These are phyloP conservation scores for Archips xylosteana DNA, from an alignment of 2,888 invertebrate genomes.

Conservation along the genomic window DNA sequence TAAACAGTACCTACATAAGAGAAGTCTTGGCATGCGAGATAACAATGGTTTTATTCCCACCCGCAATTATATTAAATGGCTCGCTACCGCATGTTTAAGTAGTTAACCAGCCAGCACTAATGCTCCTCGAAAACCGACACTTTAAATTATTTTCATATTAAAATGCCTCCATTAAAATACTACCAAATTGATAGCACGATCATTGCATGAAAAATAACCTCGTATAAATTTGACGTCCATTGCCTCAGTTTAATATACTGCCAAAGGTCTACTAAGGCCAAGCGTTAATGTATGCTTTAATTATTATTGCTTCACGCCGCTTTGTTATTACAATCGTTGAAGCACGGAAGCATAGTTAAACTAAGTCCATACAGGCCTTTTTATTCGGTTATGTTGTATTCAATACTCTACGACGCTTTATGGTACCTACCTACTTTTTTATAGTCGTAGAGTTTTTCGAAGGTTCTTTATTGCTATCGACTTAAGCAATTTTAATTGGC, in stretches of 20 bases:
- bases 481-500: constrained; percentile 32
- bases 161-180: constrained; percentile 15
- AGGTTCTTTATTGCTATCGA: constrained; percentile 18
- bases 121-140: constrained; percentile 33
- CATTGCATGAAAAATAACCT: neutral
- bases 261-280: neutral
- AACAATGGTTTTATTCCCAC: constrained; percentile 46
- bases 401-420: constrained; percentile 11
- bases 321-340: neutral
- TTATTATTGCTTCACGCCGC: constrained; percentile 24
- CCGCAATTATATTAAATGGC: constrained; percentile 44
- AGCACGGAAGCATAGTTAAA: constrained; percentile 8
- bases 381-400: constrained; percentile 23
- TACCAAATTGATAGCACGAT: constrained; percentile 11
- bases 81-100: constrained; percentile 25
- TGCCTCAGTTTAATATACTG: constrained; percentile 1
- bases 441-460: neutral
- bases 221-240: constrained; percentile 2
- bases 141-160: constrained; percentile 30
- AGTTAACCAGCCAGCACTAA: constrained; percentile 37
- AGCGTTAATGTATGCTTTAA: constrained; percentile 13
- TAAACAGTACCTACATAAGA: constrained; percentile 69
- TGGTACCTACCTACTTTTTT: neutral
- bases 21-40: constrained; percentile 54
- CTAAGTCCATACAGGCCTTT: constrained; percentile 8